Evolutionary conservation across 2,888 invertebrate species (phyloP).

Genomic region (Lasioglossum marginatum): DNA sequence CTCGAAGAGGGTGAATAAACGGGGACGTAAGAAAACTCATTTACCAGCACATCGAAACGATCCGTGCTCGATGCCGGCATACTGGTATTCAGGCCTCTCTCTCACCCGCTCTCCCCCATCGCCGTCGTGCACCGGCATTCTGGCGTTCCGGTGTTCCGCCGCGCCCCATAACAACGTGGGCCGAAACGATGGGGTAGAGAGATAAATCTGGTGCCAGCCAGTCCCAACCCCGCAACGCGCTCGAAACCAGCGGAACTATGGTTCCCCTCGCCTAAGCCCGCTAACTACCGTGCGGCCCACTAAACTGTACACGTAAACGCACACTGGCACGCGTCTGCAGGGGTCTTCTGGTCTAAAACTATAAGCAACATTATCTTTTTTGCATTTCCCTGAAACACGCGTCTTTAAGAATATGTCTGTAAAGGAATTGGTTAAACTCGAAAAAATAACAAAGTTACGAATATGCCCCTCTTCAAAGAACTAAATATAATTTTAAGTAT

Average conservation of each 20-base stretch:
- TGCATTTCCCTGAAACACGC: background rate
- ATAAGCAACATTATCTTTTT: background rate
- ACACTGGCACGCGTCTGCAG: conserved; percentile 22
- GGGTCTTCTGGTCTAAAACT: background rate
- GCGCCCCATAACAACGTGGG: conserved; percentile 71
- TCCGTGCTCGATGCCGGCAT: conserved; percentile 18
- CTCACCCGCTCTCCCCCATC: background rate
- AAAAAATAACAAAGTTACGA: background rate
- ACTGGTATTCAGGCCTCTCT: conserved; percentile 26
- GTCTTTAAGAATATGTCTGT: background rate
- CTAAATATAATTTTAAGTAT: too few relatives aligned
- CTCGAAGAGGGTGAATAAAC: conserved; percentile 29
- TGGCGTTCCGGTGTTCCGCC: conserved; percentile 58
- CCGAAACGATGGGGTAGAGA: conserved; percentile 76
- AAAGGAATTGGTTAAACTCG: background rate
- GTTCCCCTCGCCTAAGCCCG: conserved; percentile 49
- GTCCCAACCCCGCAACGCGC: conserved; percentile 52
- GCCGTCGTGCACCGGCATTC: conserved; percentile 45
- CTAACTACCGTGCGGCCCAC: conserved; percentile 61
- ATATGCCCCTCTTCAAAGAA: too few relatives aligned
- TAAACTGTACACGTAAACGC: conserved; percentile 58
- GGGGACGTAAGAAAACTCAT: conserved; percentile 61
- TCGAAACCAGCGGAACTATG: conserved; percentile 49
- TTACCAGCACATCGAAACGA: conserved; percentile 63
- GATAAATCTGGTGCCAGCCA: conserved; percentile 70